phyloP scores from a whole-genome alignment of 1,140 invertebrate species.

The Diachasmimorpha longicaudata region DNA sequence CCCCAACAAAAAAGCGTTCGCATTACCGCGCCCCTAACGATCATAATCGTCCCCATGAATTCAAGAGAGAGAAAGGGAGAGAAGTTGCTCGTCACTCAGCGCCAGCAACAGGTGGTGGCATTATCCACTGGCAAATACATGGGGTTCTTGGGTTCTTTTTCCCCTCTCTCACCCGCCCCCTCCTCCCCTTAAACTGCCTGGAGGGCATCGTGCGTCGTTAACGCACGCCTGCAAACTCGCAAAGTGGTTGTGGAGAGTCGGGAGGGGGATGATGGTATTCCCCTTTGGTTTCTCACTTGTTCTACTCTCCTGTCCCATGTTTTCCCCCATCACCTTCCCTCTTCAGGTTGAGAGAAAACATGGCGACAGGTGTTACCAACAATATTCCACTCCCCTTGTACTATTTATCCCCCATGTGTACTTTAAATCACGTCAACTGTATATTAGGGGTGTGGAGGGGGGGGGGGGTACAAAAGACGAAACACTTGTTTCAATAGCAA shows the following conservation, averaged over 20 bases:
- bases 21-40: slow-evolving; percentile 19
- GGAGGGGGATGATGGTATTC: not conserved
- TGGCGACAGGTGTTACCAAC: slow-evolving; percentile 38
- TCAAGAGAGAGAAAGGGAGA: not conserved
- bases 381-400: not conserved
- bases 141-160: not conserved
- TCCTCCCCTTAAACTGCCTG: not conserved
- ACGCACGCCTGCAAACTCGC: slow-evolving; percentile 4
- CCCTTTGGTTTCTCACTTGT: slow-evolving; percentile 1
- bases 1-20: not conserved
- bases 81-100: slow-evolving; percentile 19
- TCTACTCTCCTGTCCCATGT: not conserved
- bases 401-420: not conserved
- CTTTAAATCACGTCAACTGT: slow-evolving; percentile 1
- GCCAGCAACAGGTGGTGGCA: slow-evolving; percentile 25
- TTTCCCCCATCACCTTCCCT: not conserved
- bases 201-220: slow-evolving; percentile 20
- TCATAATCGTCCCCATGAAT: slow-evolving; percentile 17
- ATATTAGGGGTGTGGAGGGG: not conserved
- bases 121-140: slow-evolving; percentile 19
- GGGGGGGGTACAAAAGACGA: not conserved
- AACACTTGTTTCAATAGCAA: not conserved
- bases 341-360: not conserved
- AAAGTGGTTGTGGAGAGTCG: not conserved
- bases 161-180: too few species aligned